Base-by-base conservation (phyloP, 2,888 invertebrate species). In the Strigamia transsilvanica region DNA sequence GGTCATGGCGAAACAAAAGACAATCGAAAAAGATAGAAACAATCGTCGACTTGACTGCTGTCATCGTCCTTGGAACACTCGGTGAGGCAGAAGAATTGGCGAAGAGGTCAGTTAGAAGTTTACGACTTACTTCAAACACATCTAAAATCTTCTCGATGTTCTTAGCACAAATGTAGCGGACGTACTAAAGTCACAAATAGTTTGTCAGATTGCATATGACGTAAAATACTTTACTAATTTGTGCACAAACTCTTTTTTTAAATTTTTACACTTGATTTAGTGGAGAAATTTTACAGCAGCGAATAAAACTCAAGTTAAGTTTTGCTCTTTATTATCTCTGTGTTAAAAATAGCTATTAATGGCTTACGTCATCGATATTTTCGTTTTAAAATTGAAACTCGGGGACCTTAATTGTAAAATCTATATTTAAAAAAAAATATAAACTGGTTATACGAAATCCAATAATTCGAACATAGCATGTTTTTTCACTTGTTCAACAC, bases 11-110 rank as follows among this genome's bases (percentile, higher is more conserved):
- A 15, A 46, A 46, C 46, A 46, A 46, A 46, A 46, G 46, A 46
- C 46, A 46, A 46, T 46, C 46, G 46, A 46, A 46, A 34, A 46
- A 46, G 46, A 46, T 46, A 46, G 46, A 46, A 46, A 46, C 46
- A 46, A 46, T 46, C 46, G 46, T 46, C 46, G 46, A 12, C 46
- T 46, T 46, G 46, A 46, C 46, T 46, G 46, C 46, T 46, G 46
- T 46, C 46, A 46, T 46, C 46, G 46, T 46, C 46, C 46, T 46
- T 46, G 46, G 46, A 46, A 15, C 46, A 13, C 46, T 46, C 46
- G 46, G 46, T 46, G 46, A 46, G 46, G 46, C 46, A 46, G 46
- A 46, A 46, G 46, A 46, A 46, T 46, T 46, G 46, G 10, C 46
- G 46, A 46, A 46, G 46, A 46, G 46, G 46, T 46, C 46, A 46